Evolutionary conservation across 2,113 vertebrate genomes (phyloP).

Genomic region (Brachypteracias leptosomus): DNA sequence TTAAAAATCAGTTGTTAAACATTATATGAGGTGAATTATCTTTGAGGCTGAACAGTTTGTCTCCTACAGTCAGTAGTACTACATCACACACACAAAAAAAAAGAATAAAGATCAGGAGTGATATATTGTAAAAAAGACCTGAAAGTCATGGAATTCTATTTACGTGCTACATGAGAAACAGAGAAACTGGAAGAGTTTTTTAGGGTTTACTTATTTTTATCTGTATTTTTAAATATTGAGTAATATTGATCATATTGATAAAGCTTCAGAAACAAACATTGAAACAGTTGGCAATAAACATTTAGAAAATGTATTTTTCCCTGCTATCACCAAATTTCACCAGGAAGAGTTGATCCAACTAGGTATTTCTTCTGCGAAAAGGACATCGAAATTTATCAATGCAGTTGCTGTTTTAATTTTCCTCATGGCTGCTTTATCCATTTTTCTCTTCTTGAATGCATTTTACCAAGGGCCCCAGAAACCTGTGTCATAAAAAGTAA

Average conservation of each 20-base stretch:
- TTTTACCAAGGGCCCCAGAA: not conserved
- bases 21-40: not conserved
- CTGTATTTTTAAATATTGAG: not conserved
- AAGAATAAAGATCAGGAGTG: not conserved
- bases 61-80: not conserved
- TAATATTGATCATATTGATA: not conserved
- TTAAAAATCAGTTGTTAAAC: not conserved
- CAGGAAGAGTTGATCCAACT: not conserved
- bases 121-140: not conserved
- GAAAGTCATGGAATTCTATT: not conserved
- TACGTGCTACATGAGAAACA: not conserved
- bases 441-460: not conserved
- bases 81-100: not conserved
- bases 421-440: not conserved
- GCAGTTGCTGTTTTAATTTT: not conserved
- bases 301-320: not conserved
- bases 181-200: not conserved
- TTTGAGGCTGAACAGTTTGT: not conserved
- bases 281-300: not conserved
- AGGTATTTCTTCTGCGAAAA: not conserved
- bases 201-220: not conserved
- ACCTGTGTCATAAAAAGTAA: not conserved
- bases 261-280: not conserved
- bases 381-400: not conserved
- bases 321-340: not conserved